A percentile compares a stretch with the other conserved stretches of the same genome.
These are phyloP conservation scores for western clawed frog (Xenopus tropicalis) DNA, from an alignment of 2,113 vertebrate genomes.

Conservation along the genomic window DNA sequence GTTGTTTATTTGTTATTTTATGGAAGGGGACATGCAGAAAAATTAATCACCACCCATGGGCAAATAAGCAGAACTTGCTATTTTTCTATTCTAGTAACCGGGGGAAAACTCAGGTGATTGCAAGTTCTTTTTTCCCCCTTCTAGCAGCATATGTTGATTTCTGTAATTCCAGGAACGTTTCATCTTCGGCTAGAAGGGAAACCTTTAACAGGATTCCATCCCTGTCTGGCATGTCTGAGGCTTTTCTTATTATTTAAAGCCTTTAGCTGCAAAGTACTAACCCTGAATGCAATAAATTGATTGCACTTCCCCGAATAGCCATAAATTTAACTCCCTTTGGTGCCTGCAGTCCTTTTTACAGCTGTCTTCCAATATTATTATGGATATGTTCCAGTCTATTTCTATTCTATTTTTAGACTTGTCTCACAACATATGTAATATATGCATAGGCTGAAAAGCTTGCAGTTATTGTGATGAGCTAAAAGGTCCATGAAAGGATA, in stretches of 20 bases:
- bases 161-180: conserved; percentile 23
- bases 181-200: conserved; percentile 12
- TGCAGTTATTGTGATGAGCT: no score
- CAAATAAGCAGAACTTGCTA: not conserved
- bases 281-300: conserved; percentile 15
- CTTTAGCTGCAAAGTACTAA: conserved; percentile 5
- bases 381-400: conserved; percentile 18
- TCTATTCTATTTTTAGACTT: not conserved
- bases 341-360: conserved; percentile 3
- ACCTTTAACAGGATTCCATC: conserved; percentile 13
- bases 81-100: conserved; percentile 10
- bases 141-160: not conserved
- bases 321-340: conserved; percentile 19
- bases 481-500: no score
- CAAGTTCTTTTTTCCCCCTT: not conserved
- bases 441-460: no score
- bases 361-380: conserved; percentile 16
- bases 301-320: conserved; percentile 21
- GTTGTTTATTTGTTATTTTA: conserved; percentile 10
- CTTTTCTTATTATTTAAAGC: conserved; percentile 28
- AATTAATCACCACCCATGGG: not conserved
- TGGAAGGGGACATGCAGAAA: not conserved
- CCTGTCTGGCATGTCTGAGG: conserved; percentile 3
- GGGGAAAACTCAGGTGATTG: conserved; percentile 1
- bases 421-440: no score